Evolutionary conservation across 2,113 vertebrate genomes (phyloP), one percentile per base, ranked within the genome.

Genomic region (Prunella himalayana): DNA sequence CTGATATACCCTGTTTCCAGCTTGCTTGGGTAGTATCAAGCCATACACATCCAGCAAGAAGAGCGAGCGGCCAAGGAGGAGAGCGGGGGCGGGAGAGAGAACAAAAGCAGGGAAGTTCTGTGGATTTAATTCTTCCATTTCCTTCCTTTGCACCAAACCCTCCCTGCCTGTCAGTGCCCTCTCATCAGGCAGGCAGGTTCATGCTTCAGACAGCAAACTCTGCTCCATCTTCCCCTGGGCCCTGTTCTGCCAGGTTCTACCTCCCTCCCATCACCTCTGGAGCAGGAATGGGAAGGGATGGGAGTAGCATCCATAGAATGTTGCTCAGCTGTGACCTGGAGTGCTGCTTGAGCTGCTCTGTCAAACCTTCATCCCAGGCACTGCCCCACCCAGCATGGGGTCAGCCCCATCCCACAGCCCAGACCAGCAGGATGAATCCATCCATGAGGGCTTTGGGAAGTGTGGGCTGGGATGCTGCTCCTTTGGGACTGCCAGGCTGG

Each of bases 21-120:
- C 98, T 97, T 98, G 98, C 98, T 98, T 98, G 99, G 98, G 98
- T 98, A 98, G 98, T 98, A 98, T 98, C 98, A 98, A 98, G 98
- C 98, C 98, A 97, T 98, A 98, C 97, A 97, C 44, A 86, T 94
- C 92, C 97, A 94, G 77, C 21, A 2, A 98, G 90, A 88, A 47
- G 86, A 93, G 87, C 1, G 6, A 84, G 86, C 22, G 44, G 91
- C 93, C 96, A 73, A 93, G 92, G 94, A 94, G 93, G 64, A 60
- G 96, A 92, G 93, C n/a, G 65, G 93, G 82, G 94, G 92, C 0
- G 83, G 92, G 86, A 88, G 82, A 59, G 68, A 96, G 93, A 93
- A 96, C 92, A 93, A 93, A 96, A 96, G 94, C 92, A 90, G 92
- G 93, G 96, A 90, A 95, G 77, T 95, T 94, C 92, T 88, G 82